Conservation (phyloP, 2,797 vertebrate genomes). For the Adelosebastes latens region DNA sequence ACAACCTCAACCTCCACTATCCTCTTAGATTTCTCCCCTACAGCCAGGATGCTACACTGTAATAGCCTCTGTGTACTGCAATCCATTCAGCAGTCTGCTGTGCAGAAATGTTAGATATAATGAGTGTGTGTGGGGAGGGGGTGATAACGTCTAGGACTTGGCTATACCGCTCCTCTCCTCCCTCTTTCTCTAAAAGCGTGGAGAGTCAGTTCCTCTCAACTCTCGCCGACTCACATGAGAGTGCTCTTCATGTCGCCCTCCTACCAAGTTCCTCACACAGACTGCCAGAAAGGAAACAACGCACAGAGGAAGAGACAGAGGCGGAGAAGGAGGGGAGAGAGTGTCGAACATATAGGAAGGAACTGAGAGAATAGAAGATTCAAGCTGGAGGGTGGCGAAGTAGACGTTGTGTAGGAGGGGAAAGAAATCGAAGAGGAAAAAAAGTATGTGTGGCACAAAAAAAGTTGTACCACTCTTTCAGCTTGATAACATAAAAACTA, state of each 20-base stretch:
- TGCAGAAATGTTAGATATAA: constrained; percentile 49
- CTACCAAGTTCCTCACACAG: constrained; percentile 61
- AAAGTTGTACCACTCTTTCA: constrained; percentile 27
- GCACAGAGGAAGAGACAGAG: constrained; percentile 37
- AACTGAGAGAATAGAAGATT: constrained; percentile 61
- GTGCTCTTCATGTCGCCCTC: constrained; percentile 65
- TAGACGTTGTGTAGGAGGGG: constrained; percentile 37
- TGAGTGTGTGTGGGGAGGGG: constrained; percentile 5
- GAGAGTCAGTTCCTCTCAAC: constrained; percentile 56
- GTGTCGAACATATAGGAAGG: constrained; percentile 54
- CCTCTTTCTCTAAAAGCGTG: constrained; percentile 20
- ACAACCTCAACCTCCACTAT: constrained; percentile 44
- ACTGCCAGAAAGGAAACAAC: constrained; percentile 53
- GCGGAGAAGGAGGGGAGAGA: constrained; percentile 37
- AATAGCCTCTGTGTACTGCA: constrained; percentile 33
- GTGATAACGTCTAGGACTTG: constrained; percentile 31
- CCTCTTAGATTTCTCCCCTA: constrained; percentile 51
- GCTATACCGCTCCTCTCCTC: constrained; percentile 24
- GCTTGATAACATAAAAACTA: constrained; percentile 22
- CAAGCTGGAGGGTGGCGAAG: constrained; percentile 48
- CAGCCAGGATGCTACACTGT: constrained; percentile 43
- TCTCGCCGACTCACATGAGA: constrained; percentile 57
- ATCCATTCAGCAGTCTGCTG: constrained; percentile 50
- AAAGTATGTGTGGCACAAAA: constrained; percentile 6
- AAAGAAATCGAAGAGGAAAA: background rate